Base-by-base conservation (phyloP, 2,113 vertebrate genomes). In the Nothocercus julius region DNA sequence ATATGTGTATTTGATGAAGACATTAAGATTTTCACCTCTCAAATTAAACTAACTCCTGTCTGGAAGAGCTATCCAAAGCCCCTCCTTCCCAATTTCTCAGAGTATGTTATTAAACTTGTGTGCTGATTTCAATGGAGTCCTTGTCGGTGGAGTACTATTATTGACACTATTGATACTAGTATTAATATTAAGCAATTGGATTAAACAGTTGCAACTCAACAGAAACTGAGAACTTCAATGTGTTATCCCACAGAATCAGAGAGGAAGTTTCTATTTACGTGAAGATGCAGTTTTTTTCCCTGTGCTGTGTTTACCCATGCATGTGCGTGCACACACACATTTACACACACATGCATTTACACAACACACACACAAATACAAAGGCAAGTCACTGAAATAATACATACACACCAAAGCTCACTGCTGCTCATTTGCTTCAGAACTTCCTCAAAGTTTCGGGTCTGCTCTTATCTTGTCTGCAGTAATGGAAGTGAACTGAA, bases 251-350 rank as follows among this genome's bases (percentile, higher is more conserved):
- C 6, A 38, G 59, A 82, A n/a, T 4, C 22, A 47, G 24, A 36
- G 24, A 72, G 15, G 20, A 82, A 47, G 32, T 56, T 77, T 32
- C 13, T 76, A 0, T 75, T 85, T 79, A 18, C 28, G 14, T 51
- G 54, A 79, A 72, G 34, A n/a, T 63, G 59, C 21, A 83, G 40
- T 54, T 6, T 49, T 70, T 81, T 78, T 7, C 67, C 11, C 36
- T 87, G 21, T 47, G 51, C 47, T 84, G n/a, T 30, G 9, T 84
- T 84, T 85, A 9, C 30, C 27, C 4, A 1, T 7, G 8, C 77
- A 28, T 34, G 7, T 22, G 20, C 7, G 15, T 25, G 19, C 6
- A 17, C 18, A 59, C 10, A 4, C 1, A 9, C 2, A n/a, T 28
- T 11, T 24, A 51, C 24, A 51, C 49, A 25, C 32, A 28, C 3